Conservation (phyloP, 1,140 invertebrate genomes). For the Chelonus insularis region DNA sequence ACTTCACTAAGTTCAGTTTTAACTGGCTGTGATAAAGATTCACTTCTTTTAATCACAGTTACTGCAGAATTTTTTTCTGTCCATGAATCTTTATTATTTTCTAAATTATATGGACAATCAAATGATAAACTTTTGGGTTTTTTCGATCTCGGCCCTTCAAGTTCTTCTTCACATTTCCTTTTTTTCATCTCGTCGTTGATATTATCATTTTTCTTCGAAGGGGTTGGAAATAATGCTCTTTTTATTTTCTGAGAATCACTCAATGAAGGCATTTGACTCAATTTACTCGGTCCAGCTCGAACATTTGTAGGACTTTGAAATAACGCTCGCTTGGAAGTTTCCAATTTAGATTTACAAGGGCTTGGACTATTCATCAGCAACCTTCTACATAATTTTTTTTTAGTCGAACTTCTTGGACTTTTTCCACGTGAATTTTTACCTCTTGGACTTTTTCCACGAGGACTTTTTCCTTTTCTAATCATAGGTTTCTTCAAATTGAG, state of each 20-base stretch:
- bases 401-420: slow-evolving; percentile 51
- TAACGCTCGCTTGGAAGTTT: slow-evolving; percentile 65
- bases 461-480: slow-evolving; percentile 47
- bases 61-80: slow-evolving; percentile 38
- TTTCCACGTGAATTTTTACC: slow-evolving; percentile 47
- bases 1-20: slow-evolving; percentile 62
- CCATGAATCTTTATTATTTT: slow-evolving; percentile 35
- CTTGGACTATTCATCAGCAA: slow-evolving; percentile 43
- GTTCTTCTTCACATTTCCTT: slow-evolving; percentile 61
- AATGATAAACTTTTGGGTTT: slow-evolving; percentile 66
- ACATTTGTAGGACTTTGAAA: slow-evolving; percentile 65
- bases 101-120: slow-evolving; percentile 51
- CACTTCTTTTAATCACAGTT: slow-evolving; percentile 34
- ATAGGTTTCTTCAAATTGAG: slow-evolving; percentile 48
- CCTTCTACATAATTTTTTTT: slow-evolving; percentile 45
- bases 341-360: slow-evolving; percentile 48
- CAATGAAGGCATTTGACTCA: slow-evolving; percentile 5
- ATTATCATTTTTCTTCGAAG: slow-evolving; percentile 49
- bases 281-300: slow-evolving; percentile 48
- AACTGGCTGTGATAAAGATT: slow-evolving; percentile 20
- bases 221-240: slow-evolving; percentile 64
- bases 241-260: slow-evolving; percentile 58
- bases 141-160: slow-evolving; percentile 58
- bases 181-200: slow-evolving; percentile 44
- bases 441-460: slow-evolving; percentile 50